Evolutionary conservation across 2,888 invertebrate species (phyloP), one percentile per base, ranked within the genome.

Genomic region (Coenonympha arcania): DNA sequence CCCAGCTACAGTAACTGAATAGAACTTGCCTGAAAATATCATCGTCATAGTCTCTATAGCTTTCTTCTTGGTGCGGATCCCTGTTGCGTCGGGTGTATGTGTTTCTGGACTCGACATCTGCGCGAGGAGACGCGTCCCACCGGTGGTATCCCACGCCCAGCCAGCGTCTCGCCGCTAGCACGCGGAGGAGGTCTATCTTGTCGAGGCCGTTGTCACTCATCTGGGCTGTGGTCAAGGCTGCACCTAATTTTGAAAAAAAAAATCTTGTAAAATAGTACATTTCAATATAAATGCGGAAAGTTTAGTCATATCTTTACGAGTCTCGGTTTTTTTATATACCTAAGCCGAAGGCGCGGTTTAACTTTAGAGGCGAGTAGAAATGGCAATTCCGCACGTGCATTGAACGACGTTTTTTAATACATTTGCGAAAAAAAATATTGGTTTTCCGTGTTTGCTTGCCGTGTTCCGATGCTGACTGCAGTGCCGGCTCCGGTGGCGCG

Each of bases 101-200:
- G 26, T 60, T 46, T 6, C 55, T 60, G 24, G 54, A 48, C 8
- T 63, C 65, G 2, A 56, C 55, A 2, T 55, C 56, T 18, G 58
- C 54, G n/a, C 48, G 48, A 6, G 59, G 58, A 4, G 47, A 24
- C 6, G 52, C 30, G 30, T 62, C 63, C 59, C 58, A 64, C 33
- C 59, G 61, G 36, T 64, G 61, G 59, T 70, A 64, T 0, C 66
- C 68, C n/a, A 46, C 26, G 1, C 64, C 64, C 6, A 66, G 41
- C 68, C 66, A 67, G 2, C 71, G 71, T 44, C 60, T 69, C 62
- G 78, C 73, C 1, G 71, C 66, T 33, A 81, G 66, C 19, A 79
- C 51, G 2, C 79, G 71, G 1, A 81, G 68, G 1, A 81, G 61
- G 53, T 81, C 79, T 56, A 79, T 48, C 42, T 70, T 69, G 15